phyloP scores from a whole-genome alignment of 2,113 vertebrate genomes.

The Lamprologus ornatipinnis region DNA sequence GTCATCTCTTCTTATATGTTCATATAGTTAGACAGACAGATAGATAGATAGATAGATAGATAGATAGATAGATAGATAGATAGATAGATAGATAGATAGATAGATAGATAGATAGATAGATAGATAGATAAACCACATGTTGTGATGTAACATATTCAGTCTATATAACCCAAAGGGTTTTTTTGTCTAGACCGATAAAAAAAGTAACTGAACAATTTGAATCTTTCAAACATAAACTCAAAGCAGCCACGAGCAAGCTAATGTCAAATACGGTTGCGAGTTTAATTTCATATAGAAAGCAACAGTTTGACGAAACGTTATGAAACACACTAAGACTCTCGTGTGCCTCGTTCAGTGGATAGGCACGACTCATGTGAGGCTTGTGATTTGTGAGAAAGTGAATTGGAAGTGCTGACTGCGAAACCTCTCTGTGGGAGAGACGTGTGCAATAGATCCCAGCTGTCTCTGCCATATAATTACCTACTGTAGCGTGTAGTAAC shows the following conservation, averaged over 20 bases:
- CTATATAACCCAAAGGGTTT: background rate
- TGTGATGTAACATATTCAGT: background rate
- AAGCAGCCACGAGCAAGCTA: background rate
- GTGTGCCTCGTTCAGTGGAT: background rate
- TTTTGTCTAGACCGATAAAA: background rate
- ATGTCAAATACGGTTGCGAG: background rate
- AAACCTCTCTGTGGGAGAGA: background rate
- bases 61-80: accelerated
- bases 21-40: background rate
- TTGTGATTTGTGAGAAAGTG: background rate
- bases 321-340: background rate
- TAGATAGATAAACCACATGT: background rate
- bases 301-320: background rate
- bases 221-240: background rate
- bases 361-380: background rate
- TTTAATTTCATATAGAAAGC: background rate
- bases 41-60: accelerated
- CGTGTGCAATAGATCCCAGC: background rate
- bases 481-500: background rate
- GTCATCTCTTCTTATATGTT: background rate
- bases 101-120: too few species aligned
- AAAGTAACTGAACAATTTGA: background rate
- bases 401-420: background rate
- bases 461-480: background rate
- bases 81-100: background rate